A percentile compares a stretch with the other conserved stretches of the same genome.
Evolutionary conservation across 2,113 vertebrate genomes (phyloP).

Genomic region (Nestor notabilis): DNA sequence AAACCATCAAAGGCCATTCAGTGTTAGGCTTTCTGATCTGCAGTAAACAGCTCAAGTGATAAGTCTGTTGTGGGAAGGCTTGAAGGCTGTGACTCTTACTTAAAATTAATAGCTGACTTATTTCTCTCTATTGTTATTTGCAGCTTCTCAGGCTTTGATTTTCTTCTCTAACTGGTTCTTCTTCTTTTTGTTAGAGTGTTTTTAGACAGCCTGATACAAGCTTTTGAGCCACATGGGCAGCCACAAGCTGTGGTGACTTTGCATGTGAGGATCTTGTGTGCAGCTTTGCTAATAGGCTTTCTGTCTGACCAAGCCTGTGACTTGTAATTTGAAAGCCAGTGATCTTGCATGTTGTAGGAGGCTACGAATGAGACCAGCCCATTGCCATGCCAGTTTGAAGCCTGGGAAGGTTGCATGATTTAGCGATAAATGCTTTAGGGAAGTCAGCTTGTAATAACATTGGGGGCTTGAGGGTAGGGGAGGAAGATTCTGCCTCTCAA

Average conservation of each 20-base stretch:
- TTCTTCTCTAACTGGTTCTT: constrained; percentile 59
- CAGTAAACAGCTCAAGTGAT: constrained; percentile 47
- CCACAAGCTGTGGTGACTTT: neutral
- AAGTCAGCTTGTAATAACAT: neutral
- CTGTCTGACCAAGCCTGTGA: constrained; percentile 22
- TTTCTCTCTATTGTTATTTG: constrained; percentile 53
- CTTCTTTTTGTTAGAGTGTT: constrained; percentile 18
- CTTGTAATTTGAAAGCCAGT: constrained; percentile 43
- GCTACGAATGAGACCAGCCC: neutral
- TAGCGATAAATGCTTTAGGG: neutral
- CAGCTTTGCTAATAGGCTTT: constrained; percentile 10
- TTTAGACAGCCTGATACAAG: constrained; percentile 39
- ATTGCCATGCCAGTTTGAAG: neutral
- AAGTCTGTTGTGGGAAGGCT: constrained; percentile 61
- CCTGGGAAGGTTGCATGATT: constrained; percentile 5
- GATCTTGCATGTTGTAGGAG: constrained; percentile 8
- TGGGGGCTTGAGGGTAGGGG: neutral
- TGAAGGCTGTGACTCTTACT: constrained; percentile 51
- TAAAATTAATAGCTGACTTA: constrained; percentile 58
- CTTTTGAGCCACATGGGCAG: constrained; percentile 31
- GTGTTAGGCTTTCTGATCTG: constrained; percentile 23
- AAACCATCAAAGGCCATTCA: constrained; percentile 27
- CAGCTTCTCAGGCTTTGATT: constrained; percentile 63
- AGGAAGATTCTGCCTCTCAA: neutral
- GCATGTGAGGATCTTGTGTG: neutral